These are phyloP conservation scores for Hermaeophaga mercurialis DNA, from an alignment of 2,888 invertebrate species.

Conservation along the genomic window DNA sequence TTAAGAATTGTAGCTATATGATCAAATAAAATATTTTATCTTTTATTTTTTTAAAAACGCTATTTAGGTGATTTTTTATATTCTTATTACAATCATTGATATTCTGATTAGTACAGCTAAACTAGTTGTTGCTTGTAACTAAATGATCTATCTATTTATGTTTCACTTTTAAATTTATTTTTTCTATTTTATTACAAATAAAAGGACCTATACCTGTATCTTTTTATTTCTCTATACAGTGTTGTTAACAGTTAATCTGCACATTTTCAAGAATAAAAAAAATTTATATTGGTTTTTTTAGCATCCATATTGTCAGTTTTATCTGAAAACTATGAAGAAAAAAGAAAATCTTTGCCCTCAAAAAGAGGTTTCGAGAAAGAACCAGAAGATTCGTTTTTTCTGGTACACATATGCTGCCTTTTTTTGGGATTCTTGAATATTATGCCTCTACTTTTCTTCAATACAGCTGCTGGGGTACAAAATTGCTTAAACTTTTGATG, in stretches of 20 bases:
- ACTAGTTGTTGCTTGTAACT: neutral
- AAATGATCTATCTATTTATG: too few species aligned
- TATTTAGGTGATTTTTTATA: neutral
- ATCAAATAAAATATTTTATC: neutral
- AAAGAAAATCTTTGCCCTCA: neutral
- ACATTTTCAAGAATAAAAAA: too few species aligned
- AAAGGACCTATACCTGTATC: neutral
- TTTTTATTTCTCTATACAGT: neutral
- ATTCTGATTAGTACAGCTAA: neutral
- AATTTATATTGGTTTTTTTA: too few species aligned
- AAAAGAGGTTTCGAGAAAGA: neutral
- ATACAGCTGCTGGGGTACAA: constrained; percentile 6
- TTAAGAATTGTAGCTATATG: neutral
- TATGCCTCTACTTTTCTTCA: constrained; percentile 2
- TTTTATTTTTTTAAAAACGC: neutral
- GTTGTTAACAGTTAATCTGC: too few species aligned
- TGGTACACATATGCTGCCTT: constrained; percentile 1
- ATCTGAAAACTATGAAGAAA: neutral
- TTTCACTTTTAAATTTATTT: too few species aligned
- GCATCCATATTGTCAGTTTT: neutral
- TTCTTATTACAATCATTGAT: neutral
- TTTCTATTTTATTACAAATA: neutral
- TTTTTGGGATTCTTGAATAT: constrained; percentile 12
- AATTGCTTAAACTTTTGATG: neutral
- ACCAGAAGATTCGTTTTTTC: constrained; percentile 4